Base-by-base conservation (phyloP, 2,113 vertebrate species). In the Saguinus midas region DNA sequence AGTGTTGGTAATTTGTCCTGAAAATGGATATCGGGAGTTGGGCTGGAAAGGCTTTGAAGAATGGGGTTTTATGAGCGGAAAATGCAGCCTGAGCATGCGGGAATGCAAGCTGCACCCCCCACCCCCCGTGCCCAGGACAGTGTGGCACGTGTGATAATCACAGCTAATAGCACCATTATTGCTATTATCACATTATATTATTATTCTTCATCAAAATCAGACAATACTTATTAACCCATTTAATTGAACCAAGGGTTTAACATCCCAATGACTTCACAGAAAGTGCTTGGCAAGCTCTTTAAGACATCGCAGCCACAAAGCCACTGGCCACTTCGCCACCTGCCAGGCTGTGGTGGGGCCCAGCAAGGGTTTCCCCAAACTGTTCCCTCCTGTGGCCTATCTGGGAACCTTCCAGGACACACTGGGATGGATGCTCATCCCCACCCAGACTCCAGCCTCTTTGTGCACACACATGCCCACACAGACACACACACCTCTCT, bases 1-100 rank as follows among this genome's bases (percentile, higher is more conserved):
- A 98, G 97, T 98, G 92, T 97, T 96, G 95, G 96, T 97, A 98
- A 98, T 98, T 98, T 98, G 98, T 97, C 94, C 97, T 64, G 88
- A 97, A 97, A 98, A 97, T 96, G 96, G 94, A 96, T 98, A 97
- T 96, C 94, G 96, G 76, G 97, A 92, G 70, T 88, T 73, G 80
- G 90, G 70, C 94, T 95, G 90, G 95, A 84, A 94, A 57, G 68
- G 78, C 96, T 98, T 97, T 98, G 97, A 98, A 96, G 95, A 93
- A 91, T 29, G 85, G 96, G 90, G 58, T 97, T 98, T 98, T 98
- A 97, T 86, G 96, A 98, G 94, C 91, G 97, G 95, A 97, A 97
- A 97, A 88, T 85, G 87, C 95, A 72, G 94, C 87, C 88, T 6
- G 66, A 57, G 81, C 48, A 43, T 78, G 84, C 2, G 70, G 89